These are phyloP conservation scores for Rhagoletis zephyria DNA, from an alignment of 1,140 invertebrate genomes.

Conservation along the genomic window DNA sequence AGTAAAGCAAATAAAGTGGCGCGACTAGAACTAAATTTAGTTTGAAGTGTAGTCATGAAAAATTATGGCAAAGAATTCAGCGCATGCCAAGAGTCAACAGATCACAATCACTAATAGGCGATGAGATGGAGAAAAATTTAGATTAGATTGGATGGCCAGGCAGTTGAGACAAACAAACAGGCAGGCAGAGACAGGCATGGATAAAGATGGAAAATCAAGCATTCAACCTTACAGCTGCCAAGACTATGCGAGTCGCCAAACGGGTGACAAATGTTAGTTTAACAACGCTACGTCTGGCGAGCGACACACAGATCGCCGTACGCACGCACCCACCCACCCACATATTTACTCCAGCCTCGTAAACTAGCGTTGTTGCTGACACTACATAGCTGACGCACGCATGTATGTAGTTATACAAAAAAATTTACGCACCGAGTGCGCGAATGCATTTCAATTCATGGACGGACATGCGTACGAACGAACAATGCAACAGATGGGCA, in stretches of 20 bases:
- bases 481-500: slow-evolving; percentile 27
- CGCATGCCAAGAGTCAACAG: slow-evolving; percentile 47
- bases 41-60: slow-evolving; percentile 28
- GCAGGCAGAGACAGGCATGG: neutral
- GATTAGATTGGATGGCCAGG: neutral
- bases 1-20: neutral
- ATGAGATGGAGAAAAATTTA: slow-evolving; percentile 27
- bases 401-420: neutral
- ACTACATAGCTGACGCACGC: neutral
- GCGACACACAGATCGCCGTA: neutral
- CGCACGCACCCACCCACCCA: neutral
- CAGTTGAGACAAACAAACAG: neutral
- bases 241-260: neutral
- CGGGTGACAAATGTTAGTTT: slow-evolving; percentile 43
- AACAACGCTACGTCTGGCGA: neutral
- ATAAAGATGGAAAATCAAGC: neutral
- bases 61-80: slow-evolving; percentile 36
- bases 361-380: neutral
- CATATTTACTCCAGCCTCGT: neutral
- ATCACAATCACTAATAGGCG: slow-evolving; percentile 11
- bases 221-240: neutral
- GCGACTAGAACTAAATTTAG: neutral
- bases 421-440: slow-evolving; percentile 39
- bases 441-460: slow-evolving; percentile 5
- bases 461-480: neutral